These are phyloP conservation scores for Drosophila nigritarsus DNA, from an alignment of 2,888 invertebrate genomes.

Conservation along the genomic window DNA sequence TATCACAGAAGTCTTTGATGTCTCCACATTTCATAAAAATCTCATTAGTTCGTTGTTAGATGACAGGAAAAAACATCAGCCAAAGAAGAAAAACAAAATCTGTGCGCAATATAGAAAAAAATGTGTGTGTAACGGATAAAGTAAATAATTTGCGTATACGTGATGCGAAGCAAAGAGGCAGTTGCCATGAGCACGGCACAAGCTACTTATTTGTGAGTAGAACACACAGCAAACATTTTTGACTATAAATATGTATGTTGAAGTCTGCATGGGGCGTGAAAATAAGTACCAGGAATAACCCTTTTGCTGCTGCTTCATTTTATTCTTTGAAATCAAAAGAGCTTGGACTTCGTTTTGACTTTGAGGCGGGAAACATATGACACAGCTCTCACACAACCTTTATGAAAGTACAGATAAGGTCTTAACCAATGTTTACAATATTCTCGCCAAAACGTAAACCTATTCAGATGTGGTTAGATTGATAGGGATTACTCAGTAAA, in stretches of 20 bases:
- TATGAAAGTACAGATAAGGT: slow-evolving; percentile 5
- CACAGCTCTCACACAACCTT: slow-evolving; percentile 27
- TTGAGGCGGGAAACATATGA: slow-evolving; percentile 39
- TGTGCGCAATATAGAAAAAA: slow-evolving; percentile 25
- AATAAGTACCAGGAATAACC: slow-evolving; percentile 33
- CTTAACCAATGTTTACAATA: slow-evolving; percentile 1
- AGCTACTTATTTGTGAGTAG: slow-evolving; percentile 26
- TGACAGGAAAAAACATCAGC: slow-evolving; percentile 13
- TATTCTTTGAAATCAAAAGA: slow-evolving; percentile 31
- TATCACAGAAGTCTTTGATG: slow-evolving; percentile 53
- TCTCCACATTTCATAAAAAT: slow-evolving; percentile 59
- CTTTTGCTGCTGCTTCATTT: slow-evolving; percentile 28
- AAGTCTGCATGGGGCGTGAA: slow-evolving; percentile 21
- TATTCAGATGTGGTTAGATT: not conserved
- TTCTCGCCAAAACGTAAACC: not conserved
- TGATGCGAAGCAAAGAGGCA: slow-evolving; percentile 13
- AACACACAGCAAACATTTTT: slow-evolving; percentile 1
- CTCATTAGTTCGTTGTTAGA: slow-evolving; percentile 64
- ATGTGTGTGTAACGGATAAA: slow-evolving; percentile 29
- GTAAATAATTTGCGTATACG: slow-evolving; percentile 49
- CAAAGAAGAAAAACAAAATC: slow-evolving; percentile 11
- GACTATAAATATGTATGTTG: not conserved
- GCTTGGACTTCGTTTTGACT: slow-evolving; percentile 34
- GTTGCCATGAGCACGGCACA: slow-evolving; percentile 41
- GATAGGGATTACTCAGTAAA: not conserved